Conservation (phyloP, 92 coral and sea anemone species). For the Epizoanthus ramosus region DNA sequence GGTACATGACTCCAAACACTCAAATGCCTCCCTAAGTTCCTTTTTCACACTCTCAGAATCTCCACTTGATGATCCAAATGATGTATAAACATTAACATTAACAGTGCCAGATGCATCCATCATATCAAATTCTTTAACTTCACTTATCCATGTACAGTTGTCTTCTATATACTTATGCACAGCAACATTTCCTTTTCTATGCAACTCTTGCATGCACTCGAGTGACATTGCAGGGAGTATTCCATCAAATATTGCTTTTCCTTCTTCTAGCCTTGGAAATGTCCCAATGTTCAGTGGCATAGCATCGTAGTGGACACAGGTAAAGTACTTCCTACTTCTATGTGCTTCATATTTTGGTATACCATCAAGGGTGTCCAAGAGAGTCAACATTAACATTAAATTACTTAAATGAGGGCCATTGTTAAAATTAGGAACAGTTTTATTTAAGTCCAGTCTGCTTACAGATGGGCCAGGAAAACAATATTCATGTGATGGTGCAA, state of each 20-base stretch:
- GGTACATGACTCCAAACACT: slow-evolving; percentile 48
- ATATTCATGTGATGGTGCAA: slow-evolving; percentile 31
- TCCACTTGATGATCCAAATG: slow-evolving; percentile 37
- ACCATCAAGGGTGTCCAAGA: slow-evolving; percentile 37
- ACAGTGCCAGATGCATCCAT: slow-evolving; percentile 57
- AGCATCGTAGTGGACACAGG: slow-evolving; percentile 55
- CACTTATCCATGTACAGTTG: slow-evolving; percentile 43
- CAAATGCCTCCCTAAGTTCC: slow-evolving; percentile 17
- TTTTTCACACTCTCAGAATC: slow-evolving; percentile 47
- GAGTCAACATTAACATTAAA: slow-evolving; percentile 29
- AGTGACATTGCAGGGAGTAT: slow-evolving; percentile 18
- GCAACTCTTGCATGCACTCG: slow-evolving; percentile 15
- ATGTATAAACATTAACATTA: slow-evolving; percentile 51
- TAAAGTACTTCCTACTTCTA: slow-evolving; percentile 24
- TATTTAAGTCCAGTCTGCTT: slow-evolving; percentile 5
- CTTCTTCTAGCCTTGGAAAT: slow-evolving; percentile 28
- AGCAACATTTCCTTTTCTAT: slow-evolving; percentile 20
- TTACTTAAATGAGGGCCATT: slow-evolving; percentile 39
- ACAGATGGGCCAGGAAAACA: slow-evolving; percentile 55
- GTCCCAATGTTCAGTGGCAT: slow-evolving; percentile 60
- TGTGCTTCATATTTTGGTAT: slow-evolving; percentile 39
- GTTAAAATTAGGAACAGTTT: slow-evolving; percentile 20
- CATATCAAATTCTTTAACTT: slow-evolving; percentile 59
- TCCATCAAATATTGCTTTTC: slow-evolving; percentile 33
- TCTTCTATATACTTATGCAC: slow-evolving; percentile 20